Base-by-base conservation (phyloP, 2,888 invertebrate species). In the Ormyrus pomaceus region DNA sequence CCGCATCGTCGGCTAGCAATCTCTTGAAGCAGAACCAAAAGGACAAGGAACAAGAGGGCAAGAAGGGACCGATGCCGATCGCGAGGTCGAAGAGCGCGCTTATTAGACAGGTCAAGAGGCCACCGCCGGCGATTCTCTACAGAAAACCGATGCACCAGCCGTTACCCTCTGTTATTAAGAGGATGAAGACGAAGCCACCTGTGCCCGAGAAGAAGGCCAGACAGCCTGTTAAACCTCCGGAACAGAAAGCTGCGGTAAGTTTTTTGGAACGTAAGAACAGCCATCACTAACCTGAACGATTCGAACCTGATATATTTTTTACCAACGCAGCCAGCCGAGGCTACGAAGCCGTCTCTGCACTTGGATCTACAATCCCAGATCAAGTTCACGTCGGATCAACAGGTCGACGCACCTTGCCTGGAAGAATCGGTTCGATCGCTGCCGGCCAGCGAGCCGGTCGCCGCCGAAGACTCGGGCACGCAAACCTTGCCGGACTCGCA, bases 311-410 rank as follows among this genome's bases (percentile, higher is more conserved):
- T n/a, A 46, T 9, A 7, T 46, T 62, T 19, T 59, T 19, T n/a
- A 0, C 11, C 56, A 45, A 50, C 48, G n/a, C 58, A 58, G 53
- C 34, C 45, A 19, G 55, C 68, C 11, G 59, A 71, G 0, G 77
- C 78, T 7, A 2, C 82, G 2, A 85, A 84, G 62, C 56, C 84
- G 0, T 85, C 87, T 0, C 80, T 90, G 7, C 89, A 87, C 62
- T 70, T 90, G 66, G 88, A 89, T 62, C 86, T 90, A 7, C 87
- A 87, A 10, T 82, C 89, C 0, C 86, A 85, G 45, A 86, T 89
- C 2, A 80, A 83, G 56, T 77, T 19, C 19, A 19, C 85, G 1
- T 56, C 81, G 4, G 53, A 19, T 19, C 19, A 19, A 19, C 19
- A 19, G 19, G 2, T 5, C 76, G 2, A 50, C 46, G 11, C 13